Base-by-base conservation (phyloP, 2,797 vertebrate genomes). In the Crax fasciolata region DNA sequence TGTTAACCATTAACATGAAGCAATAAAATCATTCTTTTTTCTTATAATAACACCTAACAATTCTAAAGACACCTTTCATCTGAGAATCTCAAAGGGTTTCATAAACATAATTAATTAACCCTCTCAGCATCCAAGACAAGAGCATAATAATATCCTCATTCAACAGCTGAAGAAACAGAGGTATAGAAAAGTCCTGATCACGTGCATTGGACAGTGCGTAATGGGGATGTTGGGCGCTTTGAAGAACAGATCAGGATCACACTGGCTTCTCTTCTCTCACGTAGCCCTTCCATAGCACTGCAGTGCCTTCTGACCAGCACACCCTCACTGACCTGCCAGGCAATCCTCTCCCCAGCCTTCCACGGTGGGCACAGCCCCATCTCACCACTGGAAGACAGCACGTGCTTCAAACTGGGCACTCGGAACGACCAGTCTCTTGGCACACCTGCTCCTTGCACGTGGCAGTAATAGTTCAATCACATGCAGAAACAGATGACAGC, bases 1-100 rank as follows among this genome's bases (percentile, higher is more conserved):
- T 97, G 94, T 97, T 95, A 97, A 96, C 93, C 88, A 96, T 96
- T 97, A 94, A 94, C 89, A 88, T 84, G 92, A 95, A 95, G 93
- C 93, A 95, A 97, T 95, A 96, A 95, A 94, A 97, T 91, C 65
- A 93, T 93, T 83, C 95, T 90, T 94, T 95, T 90, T 95, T 87
- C 95, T 94, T 97, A 96, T 96, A 96, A 88, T 93, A 97, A 94
- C 85, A 84, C 87, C 91, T 97, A 95, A 92, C 93, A 93, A 86
- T 96, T 94, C 89, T 78, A 93, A 96, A 93, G 88, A 92, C 89
- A 93, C 91, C 90, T 93, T 92, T 93, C 94, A 94, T 96, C 80
- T 94, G 63, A 96, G 86, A 87, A 90, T 96, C 88, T 91, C 90
- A 95, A 84, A 96, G 76, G 80, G 72, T 94, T 95, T 87, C 92